Conservation (phyloP, 2,113 vertebrate genomes). For the Thunnus thynnus region DNA sequence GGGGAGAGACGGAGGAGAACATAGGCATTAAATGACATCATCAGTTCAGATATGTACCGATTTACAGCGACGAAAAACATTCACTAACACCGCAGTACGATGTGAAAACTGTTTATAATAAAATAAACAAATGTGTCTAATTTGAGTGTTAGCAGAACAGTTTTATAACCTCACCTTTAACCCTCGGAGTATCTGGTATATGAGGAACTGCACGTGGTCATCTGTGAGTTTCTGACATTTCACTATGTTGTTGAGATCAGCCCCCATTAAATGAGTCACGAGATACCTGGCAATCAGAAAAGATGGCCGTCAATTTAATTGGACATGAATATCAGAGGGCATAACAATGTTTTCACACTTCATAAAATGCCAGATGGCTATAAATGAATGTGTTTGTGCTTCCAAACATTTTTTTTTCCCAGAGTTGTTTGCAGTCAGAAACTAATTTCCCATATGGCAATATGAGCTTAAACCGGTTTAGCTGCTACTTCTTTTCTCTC, state of each 20-base stretch:
- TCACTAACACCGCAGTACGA: not conserved
- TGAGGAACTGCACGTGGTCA: constrained; percentile 99
- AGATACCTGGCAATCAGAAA: constrained; percentile 89
- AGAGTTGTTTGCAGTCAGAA: constrained; percentile 10
- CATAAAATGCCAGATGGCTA: constrained; percentile 5
- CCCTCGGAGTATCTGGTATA: constrained; percentile 98
- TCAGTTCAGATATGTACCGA: constrained; percentile 1
- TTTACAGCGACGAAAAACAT: not conserved
- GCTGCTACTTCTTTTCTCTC: constrained; percentile 31
- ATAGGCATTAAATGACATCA: constrained; percentile 30
- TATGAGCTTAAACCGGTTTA: constrained; percentile 56
- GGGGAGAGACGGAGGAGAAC: constrained; percentile 60
- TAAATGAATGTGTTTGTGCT: constrained; percentile 18
- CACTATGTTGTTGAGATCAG: constrained; percentile 99
- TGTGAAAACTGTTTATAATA: not conserved
- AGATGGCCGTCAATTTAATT: constrained; percentile 17
- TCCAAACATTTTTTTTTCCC: not conserved
- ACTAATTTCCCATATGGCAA: constrained; percentile 41
- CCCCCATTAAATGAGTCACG: constrained; percentile 98
- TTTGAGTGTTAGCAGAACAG: no score
- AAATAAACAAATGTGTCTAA: no score
- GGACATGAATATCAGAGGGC: constrained; percentile 14
- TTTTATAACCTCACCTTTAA: constrained; percentile 89
- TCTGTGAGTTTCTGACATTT: constrained; percentile 99
- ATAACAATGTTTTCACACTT: not conserved